Evolutionary conservation across 2,113 vertebrate genomes (phyloP), one percentile per base, ranked within the genome.

Genomic region (Colius striatus): DNA sequence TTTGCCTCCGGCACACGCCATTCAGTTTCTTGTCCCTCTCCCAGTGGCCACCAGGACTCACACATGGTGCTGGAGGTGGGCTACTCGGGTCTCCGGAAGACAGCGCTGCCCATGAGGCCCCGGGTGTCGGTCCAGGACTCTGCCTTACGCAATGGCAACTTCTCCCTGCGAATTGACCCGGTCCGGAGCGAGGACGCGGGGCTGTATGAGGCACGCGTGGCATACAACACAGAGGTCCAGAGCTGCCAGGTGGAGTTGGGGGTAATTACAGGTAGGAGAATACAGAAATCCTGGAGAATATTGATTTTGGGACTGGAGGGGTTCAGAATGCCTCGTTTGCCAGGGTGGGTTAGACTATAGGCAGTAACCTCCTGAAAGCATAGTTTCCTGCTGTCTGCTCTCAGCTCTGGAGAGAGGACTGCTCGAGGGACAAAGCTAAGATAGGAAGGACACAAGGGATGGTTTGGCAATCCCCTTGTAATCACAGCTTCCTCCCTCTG

Each of bases 191-290:
- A 83, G 21, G 97, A 97, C 0, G 63, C 16, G 0, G 97, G 96
- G 58, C 54, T 91, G 3, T 97, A 97, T 0, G 87, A 96, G 76
- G 96, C 96, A 4, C 2, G 0, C 50, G 97, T 97, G 76, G 4
- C 6, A 1, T 43, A 89, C 43, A 34, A 38, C 30, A 41, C 1
- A 1, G n/a, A 84, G 58, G 22, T 77, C 23, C 77, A 32, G 19
- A 78, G 29, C 26, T 97, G 97, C 88, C 73, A 9, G 4, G 50
- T 97, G 92, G 73, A 97, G 63, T 89, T 97, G 67, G 95, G 81
- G 1, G 43, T 97, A 18, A 32, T 94, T 41, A 94, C 96, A 95
- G 97, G 97, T 97, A 95, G 36, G 95, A 75, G 66, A 81, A 66
- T 53, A n/a, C 18, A 53, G 61, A 53, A 73, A 51, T 30, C 23